phyloP scores from a whole-genome alignment of 1,140 invertebrate genomes.

The Drosophila malerkotliana region DNA sequence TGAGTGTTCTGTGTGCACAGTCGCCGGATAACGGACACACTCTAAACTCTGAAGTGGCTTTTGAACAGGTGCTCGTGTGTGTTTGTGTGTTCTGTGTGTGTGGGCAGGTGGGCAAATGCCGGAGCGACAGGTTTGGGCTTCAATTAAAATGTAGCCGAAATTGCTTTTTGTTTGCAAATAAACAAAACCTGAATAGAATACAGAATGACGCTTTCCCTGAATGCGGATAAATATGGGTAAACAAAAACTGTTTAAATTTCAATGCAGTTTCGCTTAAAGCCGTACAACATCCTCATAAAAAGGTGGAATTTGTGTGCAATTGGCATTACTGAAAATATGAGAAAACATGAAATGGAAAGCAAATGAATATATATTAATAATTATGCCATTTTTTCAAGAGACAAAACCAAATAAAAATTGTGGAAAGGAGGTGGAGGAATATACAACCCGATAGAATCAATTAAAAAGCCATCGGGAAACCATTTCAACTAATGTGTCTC shows the following conservation, averaged over 20 bases:
- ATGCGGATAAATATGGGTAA: constrained; percentile 19
- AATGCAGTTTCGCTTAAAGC: constrained; percentile 7
- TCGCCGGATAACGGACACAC: constrained; percentile 35
- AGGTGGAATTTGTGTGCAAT: neutral
- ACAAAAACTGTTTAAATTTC: constrained; percentile 7
- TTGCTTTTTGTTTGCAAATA: constrained; percentile 74
- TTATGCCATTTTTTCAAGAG: neutral
- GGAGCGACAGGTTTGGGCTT: constrained; percentile 32
- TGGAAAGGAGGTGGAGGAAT: neutral
- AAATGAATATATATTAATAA: neutral
- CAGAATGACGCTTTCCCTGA: constrained; percentile 11
- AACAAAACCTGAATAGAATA: constrained; percentile 51
- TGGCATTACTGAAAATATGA: neutral
- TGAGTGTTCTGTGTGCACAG: constrained; percentile 17
- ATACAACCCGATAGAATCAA: neutral
- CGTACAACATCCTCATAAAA: constrained; percentile 2
- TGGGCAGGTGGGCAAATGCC: constrained; percentile 10
- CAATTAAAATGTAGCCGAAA: constrained; percentile 77
- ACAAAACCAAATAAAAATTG: neutral
- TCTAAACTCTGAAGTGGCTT: constrained; percentile 22
- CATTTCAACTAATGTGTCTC: neutral
- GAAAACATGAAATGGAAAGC: neutral
- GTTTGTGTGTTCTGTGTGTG: neutral
- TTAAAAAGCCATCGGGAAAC: neutral
- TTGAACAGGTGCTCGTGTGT: constrained; percentile 28